Conservation (phyloP, 2,113 vertebrate genomes). For the Suricata suricatta region DNA sequence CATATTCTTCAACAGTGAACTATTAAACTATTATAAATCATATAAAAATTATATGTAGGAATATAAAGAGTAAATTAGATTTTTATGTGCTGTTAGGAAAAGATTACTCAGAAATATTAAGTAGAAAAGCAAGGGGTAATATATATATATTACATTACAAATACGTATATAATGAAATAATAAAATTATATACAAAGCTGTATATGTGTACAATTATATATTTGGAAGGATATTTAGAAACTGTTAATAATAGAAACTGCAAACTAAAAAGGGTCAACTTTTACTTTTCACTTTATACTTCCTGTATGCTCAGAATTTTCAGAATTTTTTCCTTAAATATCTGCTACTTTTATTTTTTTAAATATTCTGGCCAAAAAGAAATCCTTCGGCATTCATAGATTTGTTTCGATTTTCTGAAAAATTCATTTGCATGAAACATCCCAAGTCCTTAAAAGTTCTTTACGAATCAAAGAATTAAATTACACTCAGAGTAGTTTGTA, state of each 20-base stretch:
- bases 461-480: constrained; percentile 33
- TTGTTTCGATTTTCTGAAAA: constrained; percentile 40
- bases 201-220: not conserved
- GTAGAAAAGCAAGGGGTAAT: not conserved
- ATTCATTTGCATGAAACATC: not conserved
- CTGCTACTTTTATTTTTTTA: not conserved
- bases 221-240: not conserved
- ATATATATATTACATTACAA: not conserved
- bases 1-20: not conserved
- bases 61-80: constrained; percentile 5
- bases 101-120: not conserved
- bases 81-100: constrained; percentile 26
- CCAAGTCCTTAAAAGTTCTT: constrained; percentile 1
- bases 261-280: not conserved
- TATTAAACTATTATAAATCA: not conserved
- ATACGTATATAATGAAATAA: not conserved
- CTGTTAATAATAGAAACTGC: constrained; percentile 4
- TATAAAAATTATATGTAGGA: constrained; percentile 21
- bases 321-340: constrained; percentile 1
- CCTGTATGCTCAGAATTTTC: not conserved
- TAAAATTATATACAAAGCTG: not conserved
- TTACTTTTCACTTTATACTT: constrained; percentile 16
- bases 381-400: not conserved
- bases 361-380: not conserved
- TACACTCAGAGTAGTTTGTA: constrained; percentile 34